phyloP scores from a whole-genome alignment of 2,113 vertebrate species.

The Aleadryas rufinucha region DNA sequence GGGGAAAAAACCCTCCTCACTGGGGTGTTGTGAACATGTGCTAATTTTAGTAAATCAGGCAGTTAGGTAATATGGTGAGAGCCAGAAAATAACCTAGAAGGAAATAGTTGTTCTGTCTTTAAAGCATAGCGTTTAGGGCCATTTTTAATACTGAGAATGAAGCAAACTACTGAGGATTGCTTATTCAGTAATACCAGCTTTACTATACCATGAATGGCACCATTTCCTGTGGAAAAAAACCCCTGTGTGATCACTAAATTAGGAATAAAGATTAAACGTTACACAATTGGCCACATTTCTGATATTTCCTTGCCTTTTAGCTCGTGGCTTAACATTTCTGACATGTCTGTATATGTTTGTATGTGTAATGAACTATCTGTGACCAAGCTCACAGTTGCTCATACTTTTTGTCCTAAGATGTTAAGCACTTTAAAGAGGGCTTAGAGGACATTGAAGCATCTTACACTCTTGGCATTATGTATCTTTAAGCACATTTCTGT shows the following conservation, averaged over 20 bases:
- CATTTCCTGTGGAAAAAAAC: background rate
- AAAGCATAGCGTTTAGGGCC: background rate
- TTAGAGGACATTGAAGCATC: background rate
- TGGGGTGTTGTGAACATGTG: background rate
- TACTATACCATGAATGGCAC: slow-evolving; percentile 17
- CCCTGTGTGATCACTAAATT: background rate
- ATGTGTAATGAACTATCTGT: background rate
- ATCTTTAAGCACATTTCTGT: background rate
- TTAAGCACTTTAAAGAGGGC: background rate
- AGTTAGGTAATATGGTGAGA: slow-evolving; percentile 41
- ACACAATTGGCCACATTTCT: background rate
- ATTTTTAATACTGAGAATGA: slow-evolving; percentile 31
- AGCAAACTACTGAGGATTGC: background rate
- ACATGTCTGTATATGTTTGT: background rate
- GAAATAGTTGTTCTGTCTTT: background rate
- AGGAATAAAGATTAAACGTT: background rate
- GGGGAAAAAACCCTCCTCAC: background rate
- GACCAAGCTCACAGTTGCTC: background rate
- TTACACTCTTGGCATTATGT: background rate
- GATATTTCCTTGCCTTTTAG: background rate
- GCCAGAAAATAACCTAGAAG: slow-evolving; percentile 22
- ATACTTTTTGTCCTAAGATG: background rate
- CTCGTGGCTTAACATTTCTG: background rate
- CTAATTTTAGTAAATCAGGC: slow-evolving; percentile 19
- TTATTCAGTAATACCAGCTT: slow-evolving; percentile 11